Percentiles rank a stretch among this genome's conserved stretches.
These are phyloP conservation scores for Heliconius erato DNA, from an alignment of 2,888 invertebrate species.

Conservation along the genomic window DNA sequence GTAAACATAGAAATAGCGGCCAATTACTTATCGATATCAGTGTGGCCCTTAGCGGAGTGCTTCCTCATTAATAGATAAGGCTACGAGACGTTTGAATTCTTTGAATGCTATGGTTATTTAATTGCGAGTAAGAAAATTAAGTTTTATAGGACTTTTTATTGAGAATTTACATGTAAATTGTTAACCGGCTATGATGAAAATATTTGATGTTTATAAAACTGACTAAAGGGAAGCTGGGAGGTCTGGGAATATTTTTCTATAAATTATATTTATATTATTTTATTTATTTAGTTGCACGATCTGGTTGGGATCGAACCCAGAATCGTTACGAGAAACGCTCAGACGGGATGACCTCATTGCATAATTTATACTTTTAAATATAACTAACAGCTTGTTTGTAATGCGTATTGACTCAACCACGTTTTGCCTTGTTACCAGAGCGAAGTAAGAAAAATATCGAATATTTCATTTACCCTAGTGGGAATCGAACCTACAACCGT, in stretches of 20 bases:
- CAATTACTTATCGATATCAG: slow-evolving; percentile 28
- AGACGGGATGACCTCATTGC: no score
- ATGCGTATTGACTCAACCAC: no score
- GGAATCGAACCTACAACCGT: no score
- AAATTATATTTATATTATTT: not conserved
- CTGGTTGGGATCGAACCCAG: no score
- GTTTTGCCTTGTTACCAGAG: no score
- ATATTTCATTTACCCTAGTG: no score
- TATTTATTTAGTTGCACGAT: not conserved
- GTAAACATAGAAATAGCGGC: slow-evolving; percentile 1
- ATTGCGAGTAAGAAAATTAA: not conserved
- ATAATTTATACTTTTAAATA: no score
- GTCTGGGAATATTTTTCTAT: not conserved
- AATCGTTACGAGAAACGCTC: no score
- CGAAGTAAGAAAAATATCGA: no score
- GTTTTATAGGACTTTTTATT: not conserved
- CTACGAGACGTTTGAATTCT: slow-evolving; percentile 20
- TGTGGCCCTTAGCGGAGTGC: slow-evolving; percentile 14
- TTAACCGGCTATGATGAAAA: not conserved
- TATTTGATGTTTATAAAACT: not conserved
- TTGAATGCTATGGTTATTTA: slow-evolving; percentile 8
- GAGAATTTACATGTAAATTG: not conserved
- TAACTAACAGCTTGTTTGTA: no score
- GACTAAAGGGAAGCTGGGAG: not conserved
- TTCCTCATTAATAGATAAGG: slow-evolving; percentile 34